Conservation (phyloP, 2,888 invertebrate species). For the Lobophora halterata region DNA sequence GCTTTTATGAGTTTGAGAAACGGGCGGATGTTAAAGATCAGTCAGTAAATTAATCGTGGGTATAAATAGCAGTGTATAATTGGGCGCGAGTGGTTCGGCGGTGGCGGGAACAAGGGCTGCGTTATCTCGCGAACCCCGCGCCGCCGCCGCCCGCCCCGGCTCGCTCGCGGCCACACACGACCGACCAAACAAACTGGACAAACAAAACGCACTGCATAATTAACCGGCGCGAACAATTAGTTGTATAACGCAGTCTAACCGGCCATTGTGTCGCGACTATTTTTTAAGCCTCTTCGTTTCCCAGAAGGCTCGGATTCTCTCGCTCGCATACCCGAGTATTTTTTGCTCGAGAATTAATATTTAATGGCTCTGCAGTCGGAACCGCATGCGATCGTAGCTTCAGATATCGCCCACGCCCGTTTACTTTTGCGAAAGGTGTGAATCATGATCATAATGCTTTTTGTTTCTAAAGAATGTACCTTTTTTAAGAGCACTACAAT, state of each 20-base stretch:
- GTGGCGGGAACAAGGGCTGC: constrained; percentile 23
- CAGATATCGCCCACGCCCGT: constrained; percentile 52
- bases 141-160: constrained; percentile 1
- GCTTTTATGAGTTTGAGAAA: constrained; percentile 15
- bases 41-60: constrained; percentile 27
- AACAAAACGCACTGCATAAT: constrained; percentile 61
- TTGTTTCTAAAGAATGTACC: constrained; percentile 24
- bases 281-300: constrained; percentile 58
- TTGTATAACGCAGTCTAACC: constrained; percentile 73
- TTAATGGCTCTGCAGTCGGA: constrained; percentile 61
- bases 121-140: constrained; percentile 22
- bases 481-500: constrained; percentile 22
- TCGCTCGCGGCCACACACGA: constrained; percentile 26
- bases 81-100: constrained; percentile 17
- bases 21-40: constrained; percentile 30
- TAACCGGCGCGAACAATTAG: constrained; percentile 71
- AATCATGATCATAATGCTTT: constrained; percentile 31
- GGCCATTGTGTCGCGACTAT: constrained; percentile 63
- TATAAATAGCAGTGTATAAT: constrained; percentile 32
- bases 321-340: constrained; percentile 47
- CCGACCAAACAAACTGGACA: constrained; percentile 42
- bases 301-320: constrained; percentile 66
- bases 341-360: constrained; percentile 67
- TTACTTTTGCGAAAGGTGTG: constrained; percentile 46
- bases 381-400: constrained; percentile 57